Evolutionary conservation across 2,113 vertebrate genomes (phyloP), one percentile per base, ranked within the genome.

Genomic region (Charina bottae): DNA sequence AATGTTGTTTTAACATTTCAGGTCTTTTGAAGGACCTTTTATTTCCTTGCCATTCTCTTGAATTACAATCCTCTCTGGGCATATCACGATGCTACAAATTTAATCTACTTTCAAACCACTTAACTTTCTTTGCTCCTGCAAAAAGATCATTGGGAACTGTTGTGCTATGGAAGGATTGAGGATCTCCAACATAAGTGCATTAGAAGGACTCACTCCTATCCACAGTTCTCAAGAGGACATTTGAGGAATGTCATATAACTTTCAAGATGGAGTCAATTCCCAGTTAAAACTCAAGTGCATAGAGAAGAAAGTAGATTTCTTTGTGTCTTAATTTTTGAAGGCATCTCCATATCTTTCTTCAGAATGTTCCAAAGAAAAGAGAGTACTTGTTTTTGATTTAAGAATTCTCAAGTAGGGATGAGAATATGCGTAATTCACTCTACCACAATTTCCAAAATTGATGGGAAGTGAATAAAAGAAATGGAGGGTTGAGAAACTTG

Each of bases 1-100:
- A 56, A 56, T 56, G 85, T 86, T 86, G 85, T 86, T 86, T 86
- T 86, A 86, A 86, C 85, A 86, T 86, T 86, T 86, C 28, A 55
- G 85, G 53, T 86, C 53, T 86, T 86, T 86, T 86, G 53, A 55
- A 86, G 85, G 15, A 28, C 17, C 15, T n/a, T 86, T 56, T 86
- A 86, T 86, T 86, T 86, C 53, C 17, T 86, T 56, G 54, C 53
- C 28, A n/a, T 86, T n/a, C 53, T 55, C 85, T n/a, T 86, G 85
- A 86, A 86, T 86, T 86, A 56, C 53, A 86, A n/a, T 33, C 11
- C 85, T 86, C 85, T 54, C 53, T 86, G 85, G 28, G 15, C 28
- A 85, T 55, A 54, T 85, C 53, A 54, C 46, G n/a, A 19, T n/a
- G 49, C 53, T 56, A 86, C 53, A 86, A n/a, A 55, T 86, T 55